Conservation (phyloP, 2,888 invertebrate genomes). For the Tetropium fuscum region DNA sequence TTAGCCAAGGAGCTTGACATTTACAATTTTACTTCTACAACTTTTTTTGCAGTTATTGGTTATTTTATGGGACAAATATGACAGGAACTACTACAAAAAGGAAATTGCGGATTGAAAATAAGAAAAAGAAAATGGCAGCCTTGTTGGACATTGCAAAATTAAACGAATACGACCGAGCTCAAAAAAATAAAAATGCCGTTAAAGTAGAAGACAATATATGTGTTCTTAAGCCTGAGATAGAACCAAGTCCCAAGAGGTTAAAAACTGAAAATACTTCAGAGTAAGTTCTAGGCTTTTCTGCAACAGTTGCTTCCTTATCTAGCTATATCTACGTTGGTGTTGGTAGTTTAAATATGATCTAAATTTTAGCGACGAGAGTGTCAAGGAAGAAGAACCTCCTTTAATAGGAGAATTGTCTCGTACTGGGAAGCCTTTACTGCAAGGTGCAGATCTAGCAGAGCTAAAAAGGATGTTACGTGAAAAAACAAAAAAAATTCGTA, state of each 20-base stretch:
- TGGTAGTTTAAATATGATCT: background rate
- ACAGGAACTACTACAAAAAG: slow-evolving; percentile 67
- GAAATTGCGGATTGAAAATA: slow-evolving; percentile 71
- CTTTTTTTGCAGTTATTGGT: slow-evolving; percentile 44
- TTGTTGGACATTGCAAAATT: slow-evolving; percentile 71
- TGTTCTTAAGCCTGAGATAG: slow-evolving; percentile 34
- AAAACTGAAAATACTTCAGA: slow-evolving; percentile 44
- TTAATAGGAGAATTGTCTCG: slow-evolving; percentile 45
- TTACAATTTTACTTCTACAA: background rate
- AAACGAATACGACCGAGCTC: slow-evolving; percentile 71
- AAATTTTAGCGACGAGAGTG: slow-evolving; percentile 6
- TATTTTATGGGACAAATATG: slow-evolving; percentile 58
- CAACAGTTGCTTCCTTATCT: background rate
- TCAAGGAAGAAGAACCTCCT: slow-evolving; percentile 29
- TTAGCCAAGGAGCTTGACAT: background rate
- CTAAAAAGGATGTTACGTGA: slow-evolving; percentile 65
- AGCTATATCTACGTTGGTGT: background rate
- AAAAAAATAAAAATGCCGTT: slow-evolving; percentile 50
- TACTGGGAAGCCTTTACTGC: slow-evolving; percentile 53
- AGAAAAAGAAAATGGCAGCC: slow-evolving; percentile 74
- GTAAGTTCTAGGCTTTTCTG: background rate
- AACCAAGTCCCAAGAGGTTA: slow-evolving; percentile 51
- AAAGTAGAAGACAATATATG: slow-evolving; percentile 39
- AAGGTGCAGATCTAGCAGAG: slow-evolving; percentile 65
- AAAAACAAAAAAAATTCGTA: slow-evolving; percentile 56